phyloP scores from a whole-genome alignment of 1,140 invertebrate genomes.

The Panagrolaimus sp. region DNA sequence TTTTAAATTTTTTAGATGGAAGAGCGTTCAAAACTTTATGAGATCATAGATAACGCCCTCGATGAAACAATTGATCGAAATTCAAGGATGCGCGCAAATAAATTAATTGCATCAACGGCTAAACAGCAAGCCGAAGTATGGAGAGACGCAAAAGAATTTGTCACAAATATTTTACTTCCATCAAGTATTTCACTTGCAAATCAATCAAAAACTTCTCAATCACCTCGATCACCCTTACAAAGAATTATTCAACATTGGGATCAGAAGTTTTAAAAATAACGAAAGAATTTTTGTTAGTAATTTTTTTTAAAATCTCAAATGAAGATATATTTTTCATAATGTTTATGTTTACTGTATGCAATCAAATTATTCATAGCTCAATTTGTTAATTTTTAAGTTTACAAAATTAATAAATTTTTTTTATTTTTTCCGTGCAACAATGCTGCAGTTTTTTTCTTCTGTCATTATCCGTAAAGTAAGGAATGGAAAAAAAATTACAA shows the following conservation, averaged over 20 bases:
- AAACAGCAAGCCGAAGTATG: conserved; percentile 35
- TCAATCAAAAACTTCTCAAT: neutral
- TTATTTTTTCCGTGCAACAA: too few species aligned
- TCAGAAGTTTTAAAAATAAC: neutral
- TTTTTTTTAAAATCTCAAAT: too few species aligned
- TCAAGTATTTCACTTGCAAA: conserved; percentile 4
- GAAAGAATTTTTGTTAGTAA: too few species aligned
- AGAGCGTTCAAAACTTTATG: conserved; percentile 31
- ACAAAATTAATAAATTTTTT: too few species aligned
- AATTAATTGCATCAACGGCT: conserved; percentile 37
- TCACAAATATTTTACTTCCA: neutral
- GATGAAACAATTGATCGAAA: conserved; percentile 43
- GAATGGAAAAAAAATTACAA: too few species aligned
- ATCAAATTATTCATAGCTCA: too few species aligned
- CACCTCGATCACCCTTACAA: neutral
- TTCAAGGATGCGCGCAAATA: conserved; percentile 29
- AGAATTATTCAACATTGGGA: conserved; percentile 14
- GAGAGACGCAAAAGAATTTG: conserved; percentile 24
- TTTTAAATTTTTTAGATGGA: conserved; percentile 29
- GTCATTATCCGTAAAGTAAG: conserved; percentile 23
- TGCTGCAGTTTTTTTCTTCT: conserved; percentile 19
- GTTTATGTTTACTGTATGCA: too few species aligned
- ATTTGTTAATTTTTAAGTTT: too few species aligned
- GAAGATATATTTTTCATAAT: too few species aligned
- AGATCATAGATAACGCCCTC: conserved; percentile 40